Percentiles rank a stretch among this genome's conserved stretches.
These are phyloP conservation scores for Plutella xylostella DNA, from an alignment of 2,888 invertebrate genomes.

Conservation along the genomic window DNA sequence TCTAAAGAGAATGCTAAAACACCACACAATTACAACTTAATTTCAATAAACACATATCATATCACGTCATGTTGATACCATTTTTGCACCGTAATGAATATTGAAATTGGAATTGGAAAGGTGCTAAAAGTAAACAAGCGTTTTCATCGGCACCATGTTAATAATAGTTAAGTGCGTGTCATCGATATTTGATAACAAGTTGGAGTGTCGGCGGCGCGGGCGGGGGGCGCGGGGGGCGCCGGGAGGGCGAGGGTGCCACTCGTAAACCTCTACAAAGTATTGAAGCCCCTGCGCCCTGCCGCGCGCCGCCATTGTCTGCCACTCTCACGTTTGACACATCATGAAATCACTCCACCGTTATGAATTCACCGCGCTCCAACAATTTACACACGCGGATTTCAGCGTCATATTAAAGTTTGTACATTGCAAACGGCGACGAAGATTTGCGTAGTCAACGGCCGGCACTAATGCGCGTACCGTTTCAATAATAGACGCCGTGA, in stretches of 20 bases:
- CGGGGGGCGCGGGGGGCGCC: slow-evolving; percentile 19
- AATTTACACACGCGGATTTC: neutral
- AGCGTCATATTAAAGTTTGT: too few species aligned
- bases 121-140: too few species aligned
- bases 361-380: slow-evolving; percentile 27
- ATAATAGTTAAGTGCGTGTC: slow-evolving; percentile 2
- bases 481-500: slow-evolving; percentile 56
- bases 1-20: too few species aligned
- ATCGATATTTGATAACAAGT: slow-evolving; percentile 10
- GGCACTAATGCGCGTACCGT: slow-evolving; percentile 43
- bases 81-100: too few species aligned
- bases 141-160: too few species aligned
- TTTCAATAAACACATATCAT: too few species aligned
- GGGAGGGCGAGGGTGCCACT: slow-evolving; percentile 25
- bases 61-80: too few species aligned
- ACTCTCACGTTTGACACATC: slow-evolving; percentile 51
- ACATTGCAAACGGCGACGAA: neutral
- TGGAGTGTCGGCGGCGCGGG: neutral
- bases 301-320: slow-evolving; percentile 48
- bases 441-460: slow-evolving; percentile 2
- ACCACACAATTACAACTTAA: too few species aligned
- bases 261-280: slow-evolving; percentile 61
- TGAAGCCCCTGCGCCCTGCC: slow-evolving; percentile 35
- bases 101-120: too few species aligned
- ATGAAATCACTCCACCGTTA: slow-evolving; percentile 49